Evolutionary conservation across 1,140 invertebrate species (phyloP).

Genomic region (Periplaneta americana): DNA sequence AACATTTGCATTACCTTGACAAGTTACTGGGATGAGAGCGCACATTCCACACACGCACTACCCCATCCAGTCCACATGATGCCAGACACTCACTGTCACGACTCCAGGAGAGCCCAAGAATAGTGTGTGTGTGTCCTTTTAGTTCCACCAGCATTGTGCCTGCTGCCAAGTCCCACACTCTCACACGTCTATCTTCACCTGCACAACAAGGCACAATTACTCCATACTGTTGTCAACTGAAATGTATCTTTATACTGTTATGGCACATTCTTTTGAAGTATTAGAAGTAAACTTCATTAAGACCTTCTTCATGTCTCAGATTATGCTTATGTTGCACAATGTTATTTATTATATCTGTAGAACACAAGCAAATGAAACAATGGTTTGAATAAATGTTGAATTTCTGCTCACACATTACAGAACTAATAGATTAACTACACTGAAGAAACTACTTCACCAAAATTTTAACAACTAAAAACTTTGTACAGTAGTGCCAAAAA

Average conservation of each 20-base stretch:
- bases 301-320: too few relatives aligned
- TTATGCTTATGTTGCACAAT: too few relatives aligned
- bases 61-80: constrained; percentile 52
- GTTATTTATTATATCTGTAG: too few relatives aligned
- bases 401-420: too few relatives aligned
- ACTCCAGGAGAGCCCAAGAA: constrained; percentile 57
- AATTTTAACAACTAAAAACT: too few relatives aligned
- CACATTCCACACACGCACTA: constrained; percentile 54
- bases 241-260: neutral
- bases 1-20: neutral
- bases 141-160: constrained; percentile 54
- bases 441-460: too few relatives aligned
- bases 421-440: too few relatives aligned
- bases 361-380: too few relatives aligned
- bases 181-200: constrained; percentile 60
- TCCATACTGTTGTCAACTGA: neutral
- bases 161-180: constrained; percentile 62
- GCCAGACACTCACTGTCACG: constrained; percentile 52
- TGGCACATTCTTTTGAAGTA: neutral
- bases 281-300: neutral
- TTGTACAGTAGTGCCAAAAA: too few relatives aligned
- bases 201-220: too few relatives aligned
- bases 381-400: too few relatives aligned
- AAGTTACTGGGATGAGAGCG: constrained; percentile 22
- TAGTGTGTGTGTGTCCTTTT: constrained; percentile 51